Evolutionary conservation across 2,797 vertebrate species (phyloP).

Genomic region (Chelonia mydas): DNA sequence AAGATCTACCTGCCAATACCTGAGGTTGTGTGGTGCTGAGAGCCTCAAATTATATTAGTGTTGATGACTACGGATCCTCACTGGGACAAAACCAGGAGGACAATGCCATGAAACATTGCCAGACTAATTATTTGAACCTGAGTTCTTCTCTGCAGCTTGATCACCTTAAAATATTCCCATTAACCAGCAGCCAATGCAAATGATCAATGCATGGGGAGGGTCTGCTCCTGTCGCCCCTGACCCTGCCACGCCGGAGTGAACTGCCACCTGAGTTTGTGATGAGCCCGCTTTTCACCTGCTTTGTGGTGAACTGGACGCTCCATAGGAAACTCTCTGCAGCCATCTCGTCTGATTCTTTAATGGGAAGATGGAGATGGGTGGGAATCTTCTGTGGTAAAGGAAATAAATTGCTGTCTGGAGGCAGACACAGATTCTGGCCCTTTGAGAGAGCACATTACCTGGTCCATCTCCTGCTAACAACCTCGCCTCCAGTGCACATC

Average conservation of each 20-base stretch:
- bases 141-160: conserved; percentile 24
- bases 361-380: neutral
- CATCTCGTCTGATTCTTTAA: conserved; percentile 48
- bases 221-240: neutral
- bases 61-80: neutral
- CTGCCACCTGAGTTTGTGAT: neutral
- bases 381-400: conserved; percentile 58
- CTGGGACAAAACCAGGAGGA: neutral
- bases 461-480: neutral
- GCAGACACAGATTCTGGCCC: neutral
- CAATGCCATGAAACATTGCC: neutral
- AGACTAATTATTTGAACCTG: neutral
- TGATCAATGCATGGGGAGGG: neutral
- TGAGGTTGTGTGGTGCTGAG: neutral
- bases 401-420: conserved; percentile 13
- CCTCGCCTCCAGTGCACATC: neutral
- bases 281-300: neutral
- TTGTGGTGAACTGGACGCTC: neutral
- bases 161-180: conserved; percentile 11
- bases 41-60: neutral
- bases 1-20: neutral
- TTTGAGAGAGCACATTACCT: neutral
- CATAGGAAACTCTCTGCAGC: neutral
- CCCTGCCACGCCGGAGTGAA: neutral
- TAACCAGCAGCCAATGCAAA: neutral